A percentile compares a stretch with the other conserved stretches of the same genome.
Conservation (phyloP, 2,113 vertebrate genomes). For the Australoheros scitulus region DNA sequence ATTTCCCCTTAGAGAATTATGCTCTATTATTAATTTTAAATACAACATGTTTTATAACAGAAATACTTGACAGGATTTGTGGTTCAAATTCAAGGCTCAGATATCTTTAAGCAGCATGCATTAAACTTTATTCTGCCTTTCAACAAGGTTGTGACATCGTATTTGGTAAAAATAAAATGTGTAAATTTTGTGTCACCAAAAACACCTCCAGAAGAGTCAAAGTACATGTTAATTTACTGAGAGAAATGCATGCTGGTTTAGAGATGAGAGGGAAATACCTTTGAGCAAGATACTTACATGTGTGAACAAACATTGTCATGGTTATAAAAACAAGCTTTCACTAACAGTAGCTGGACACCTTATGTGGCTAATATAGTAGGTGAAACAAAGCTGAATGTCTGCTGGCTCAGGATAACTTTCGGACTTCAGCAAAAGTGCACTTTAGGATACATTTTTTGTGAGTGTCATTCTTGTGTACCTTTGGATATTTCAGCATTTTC, state of each 20-base stretch:
- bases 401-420: neutral
- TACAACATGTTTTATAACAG: no score
- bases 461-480: conserved; percentile 78
- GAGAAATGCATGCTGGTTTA: no score
- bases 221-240: neutral
- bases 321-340: neutral
- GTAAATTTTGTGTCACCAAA: no score
- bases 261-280: neutral
- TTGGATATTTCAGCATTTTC: conserved; percentile 96
- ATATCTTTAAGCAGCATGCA: no score
- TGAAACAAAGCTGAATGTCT: neutral
- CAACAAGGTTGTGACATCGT: neutral
- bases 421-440: neutral
- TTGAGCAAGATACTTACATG: neutral
- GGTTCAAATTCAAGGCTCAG: neutral
- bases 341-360: neutral
- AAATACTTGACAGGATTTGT: neutral
- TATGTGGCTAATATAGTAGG: neutral
- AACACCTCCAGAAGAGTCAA: neutral
- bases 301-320: neutral
- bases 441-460: conserved; percentile 12
- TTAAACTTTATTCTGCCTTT: neutral
- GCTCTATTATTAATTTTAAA: no score
- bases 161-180: neutral
- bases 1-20: neutral